phyloP scores from a whole-genome alignment of 2,113 vertebrate genomes.

The Stegostoma tigrinum region DNA sequence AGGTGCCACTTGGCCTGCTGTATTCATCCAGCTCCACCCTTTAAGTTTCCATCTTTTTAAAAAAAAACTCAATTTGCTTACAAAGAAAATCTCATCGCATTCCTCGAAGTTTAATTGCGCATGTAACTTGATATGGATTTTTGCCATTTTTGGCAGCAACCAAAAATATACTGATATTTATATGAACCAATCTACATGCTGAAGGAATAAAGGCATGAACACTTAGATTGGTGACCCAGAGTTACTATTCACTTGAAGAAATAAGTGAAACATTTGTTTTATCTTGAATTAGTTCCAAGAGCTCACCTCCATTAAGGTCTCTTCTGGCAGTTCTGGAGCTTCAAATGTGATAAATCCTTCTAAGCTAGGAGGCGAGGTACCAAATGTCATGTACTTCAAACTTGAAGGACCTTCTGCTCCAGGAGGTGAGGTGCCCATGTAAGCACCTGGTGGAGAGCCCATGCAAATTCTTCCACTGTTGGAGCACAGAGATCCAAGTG shows the following conservation, averaged over 20 bases:
- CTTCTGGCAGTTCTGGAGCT: constrained; percentile 89
- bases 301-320: constrained; percentile 94
- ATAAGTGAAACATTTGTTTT: not conserved
- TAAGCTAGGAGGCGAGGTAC: constrained; percentile 85
- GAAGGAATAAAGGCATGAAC: not conserved
- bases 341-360: constrained; percentile 94
- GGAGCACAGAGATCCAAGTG: constrained; percentile 83
- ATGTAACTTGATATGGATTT: not conserved
- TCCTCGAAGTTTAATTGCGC: not conserved
- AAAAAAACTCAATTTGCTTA: not conserved
- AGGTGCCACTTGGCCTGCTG: too few species aligned
- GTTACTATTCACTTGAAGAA: not conserved
- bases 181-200: not conserved
- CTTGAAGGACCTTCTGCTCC: constrained; percentile 72
- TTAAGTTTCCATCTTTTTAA: too few species aligned
- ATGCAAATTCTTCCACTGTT: constrained; percentile 75
- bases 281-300: not conserved
- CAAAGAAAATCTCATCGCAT: not conserved
- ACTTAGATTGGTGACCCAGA: not conserved
- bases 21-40: too few species aligned
- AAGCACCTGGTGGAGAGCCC: constrained; percentile 78
- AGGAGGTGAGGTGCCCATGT: constrained; percentile 65
- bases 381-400: constrained; percentile 82
- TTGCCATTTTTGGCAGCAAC: not conserved
- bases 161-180: not conserved